Conservation (phyloP, 92 coral and sea anemone genomes). For the Muricea muricata region DNA sequence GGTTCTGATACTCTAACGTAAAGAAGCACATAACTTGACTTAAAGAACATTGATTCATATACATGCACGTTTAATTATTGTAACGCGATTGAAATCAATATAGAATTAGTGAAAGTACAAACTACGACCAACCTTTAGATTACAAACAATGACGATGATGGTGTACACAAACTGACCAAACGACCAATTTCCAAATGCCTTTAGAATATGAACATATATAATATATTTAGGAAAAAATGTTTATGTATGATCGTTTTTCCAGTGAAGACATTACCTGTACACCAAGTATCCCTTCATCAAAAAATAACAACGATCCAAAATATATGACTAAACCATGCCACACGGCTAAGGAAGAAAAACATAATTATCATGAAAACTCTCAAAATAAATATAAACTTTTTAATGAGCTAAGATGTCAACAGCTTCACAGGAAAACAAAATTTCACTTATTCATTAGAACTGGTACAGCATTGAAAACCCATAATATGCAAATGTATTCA, state of each 20-base stretch:
- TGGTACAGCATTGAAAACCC: too few relatives aligned
- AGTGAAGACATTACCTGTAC: conserved; percentile 6
- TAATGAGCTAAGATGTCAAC: too few relatives aligned
- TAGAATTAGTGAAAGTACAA: too few relatives aligned
- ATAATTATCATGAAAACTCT: background rate
- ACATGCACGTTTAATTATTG: too few relatives aligned
- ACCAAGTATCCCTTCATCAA: conserved; percentile 31
- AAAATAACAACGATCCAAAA: conserved; percentile 43
- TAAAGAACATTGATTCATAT: too few relatives aligned
- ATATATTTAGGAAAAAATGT: background rate
- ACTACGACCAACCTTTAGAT: conserved; percentile 74
- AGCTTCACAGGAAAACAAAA: too few relatives aligned
- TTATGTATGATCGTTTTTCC: background rate
- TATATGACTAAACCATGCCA: conserved; percentile 44
- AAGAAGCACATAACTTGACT: too few relatives aligned
- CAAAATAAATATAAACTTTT: too few relatives aligned
- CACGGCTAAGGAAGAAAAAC: background rate
- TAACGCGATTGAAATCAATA: too few relatives aligned
- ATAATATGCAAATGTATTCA: too few relatives aligned
- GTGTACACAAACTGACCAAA: conserved; percentile 88
- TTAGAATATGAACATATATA: conserved; percentile 5
- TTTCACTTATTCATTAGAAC: too few relatives aligned
- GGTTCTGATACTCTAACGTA: too few relatives aligned
- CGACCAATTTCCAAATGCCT: conserved; percentile 94
- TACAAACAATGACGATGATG: conserved; percentile 86